A percentile compares a stretch with the other conserved stretches of the same genome.
These are phyloP conservation scores for Xiphophorus hellerii DNA, from an alignment of 2,113 vertebrate species.

Conservation along the genomic window DNA sequence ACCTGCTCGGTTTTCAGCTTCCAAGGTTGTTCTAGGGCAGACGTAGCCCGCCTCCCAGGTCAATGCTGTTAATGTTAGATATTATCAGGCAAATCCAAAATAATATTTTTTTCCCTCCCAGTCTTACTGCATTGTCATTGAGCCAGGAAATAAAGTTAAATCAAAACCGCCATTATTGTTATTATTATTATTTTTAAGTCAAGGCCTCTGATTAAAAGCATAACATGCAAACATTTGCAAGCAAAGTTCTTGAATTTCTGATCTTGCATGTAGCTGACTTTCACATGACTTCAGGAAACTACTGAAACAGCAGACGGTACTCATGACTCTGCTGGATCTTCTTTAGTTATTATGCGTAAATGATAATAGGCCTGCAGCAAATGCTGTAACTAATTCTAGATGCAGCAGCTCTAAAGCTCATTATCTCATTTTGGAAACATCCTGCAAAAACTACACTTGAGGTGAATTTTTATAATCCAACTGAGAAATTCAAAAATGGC, in stretches of 20 bases:
- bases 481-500: not conserved
- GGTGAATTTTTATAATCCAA: not conserved
- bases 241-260: not conserved
- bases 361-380: not conserved
- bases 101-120: not conserved
- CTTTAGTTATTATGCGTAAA: not conserved
- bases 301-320: not conserved
- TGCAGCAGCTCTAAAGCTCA: not conserved
- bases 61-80: not conserved
- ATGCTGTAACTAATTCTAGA: not conserved
- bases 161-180: not conserved
- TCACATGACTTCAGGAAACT: not conserved
- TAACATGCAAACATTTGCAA: not conserved
- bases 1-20: conserved; percentile 28
- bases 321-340: not conserved
- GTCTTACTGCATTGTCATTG: not conserved
- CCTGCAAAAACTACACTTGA: not conserved
- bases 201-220: not conserved
- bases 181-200: not conserved
- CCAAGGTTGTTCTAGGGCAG: not conserved
- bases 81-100: not conserved
- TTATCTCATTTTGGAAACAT: not conserved
- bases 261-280: not conserved
- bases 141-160: not conserved
- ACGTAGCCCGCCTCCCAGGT: no score